phyloP scores from a whole-genome alignment of 2,888 invertebrate species.

The Trachelus iudaicus region DNA sequence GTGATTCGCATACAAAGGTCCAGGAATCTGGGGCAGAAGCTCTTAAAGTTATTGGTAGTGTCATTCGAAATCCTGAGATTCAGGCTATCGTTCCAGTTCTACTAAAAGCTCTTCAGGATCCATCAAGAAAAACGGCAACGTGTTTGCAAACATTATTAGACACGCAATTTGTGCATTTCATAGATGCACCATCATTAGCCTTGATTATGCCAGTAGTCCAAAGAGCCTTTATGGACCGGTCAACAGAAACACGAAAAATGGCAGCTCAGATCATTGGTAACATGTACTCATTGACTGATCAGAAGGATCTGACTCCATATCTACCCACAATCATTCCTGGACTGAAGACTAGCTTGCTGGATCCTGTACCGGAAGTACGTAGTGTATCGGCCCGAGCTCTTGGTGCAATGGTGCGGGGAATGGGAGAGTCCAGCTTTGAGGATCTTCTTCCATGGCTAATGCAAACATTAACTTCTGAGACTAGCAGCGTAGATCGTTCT shows the following conservation, averaged over 20 bases:
- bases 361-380: slow-evolving; percentile 97
- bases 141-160: slow-evolving; percentile 95
- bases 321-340: slow-evolving; percentile 97
- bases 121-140: slow-evolving; percentile 91
- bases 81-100: slow-evolving; percentile 91
- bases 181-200: slow-evolving; percentile 98
- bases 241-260: slow-evolving; percentile 98
- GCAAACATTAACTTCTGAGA: slow-evolving; percentile 95
- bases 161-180: slow-evolving; percentile 98
- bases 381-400: slow-evolving; percentile 95
- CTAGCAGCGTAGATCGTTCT: slow-evolving; percentile 93
- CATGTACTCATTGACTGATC: slow-evolving; percentile 99
- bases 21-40: slow-evolving; percentile 98
- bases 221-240: slow-evolving; percentile 96
- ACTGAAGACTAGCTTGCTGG: slow-evolving; percentile 92
- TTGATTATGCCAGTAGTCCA: slow-evolving; percentile 99
- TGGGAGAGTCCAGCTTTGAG: slow-evolving; percentile 96
- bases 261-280: slow-evolving; percentile 99
- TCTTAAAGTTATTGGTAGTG: slow-evolving; percentile 94
- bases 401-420: slow-evolving; percentile 97
- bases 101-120: slow-evolving; percentile 93
- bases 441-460: slow-evolving; percentile 98
- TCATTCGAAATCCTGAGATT: slow-evolving; percentile 98
- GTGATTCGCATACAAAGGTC: slow-evolving; percentile 97
- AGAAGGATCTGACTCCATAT: slow-evolving; percentile 97